These are phyloP conservation scores for Hypomecis punctinalis DNA, from an alignment of 2,888 invertebrate genomes.

Conservation along the genomic window DNA sequence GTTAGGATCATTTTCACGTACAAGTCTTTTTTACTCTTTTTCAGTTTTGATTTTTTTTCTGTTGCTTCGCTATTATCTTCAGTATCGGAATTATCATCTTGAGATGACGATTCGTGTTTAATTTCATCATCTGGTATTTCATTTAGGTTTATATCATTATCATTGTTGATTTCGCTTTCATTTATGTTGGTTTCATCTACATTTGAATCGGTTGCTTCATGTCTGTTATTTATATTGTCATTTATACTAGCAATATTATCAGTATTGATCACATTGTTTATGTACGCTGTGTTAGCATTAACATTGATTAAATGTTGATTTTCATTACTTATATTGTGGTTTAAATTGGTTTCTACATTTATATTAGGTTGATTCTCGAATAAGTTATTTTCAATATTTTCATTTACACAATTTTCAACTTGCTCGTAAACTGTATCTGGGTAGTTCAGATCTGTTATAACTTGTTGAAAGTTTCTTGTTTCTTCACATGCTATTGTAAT, in stretches of 20 bases:
- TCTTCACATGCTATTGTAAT: conserved; percentile 1
- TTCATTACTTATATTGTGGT: conserved; percentile 1
- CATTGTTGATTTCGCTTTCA: too few species aligned
- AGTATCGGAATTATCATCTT: not conserved
- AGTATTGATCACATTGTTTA: not conserved
- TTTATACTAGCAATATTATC: not conserved
- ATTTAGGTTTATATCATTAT: not conserved
- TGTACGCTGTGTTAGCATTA: not conserved
- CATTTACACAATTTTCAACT: conserved; percentile 8
- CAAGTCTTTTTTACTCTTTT: conserved; percentile 53
- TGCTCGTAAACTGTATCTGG: not conserved
- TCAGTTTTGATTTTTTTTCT: conserved; percentile 43
- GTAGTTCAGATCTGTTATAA: conserved; percentile 1
- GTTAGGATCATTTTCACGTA: conserved; percentile 58
- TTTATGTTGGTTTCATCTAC: not conserved
- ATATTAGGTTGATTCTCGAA: not conserved
- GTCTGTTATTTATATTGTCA: not conserved
- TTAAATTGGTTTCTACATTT: not conserved
- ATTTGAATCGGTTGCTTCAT: not conserved
- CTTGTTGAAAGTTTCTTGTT: conserved; percentile 1
- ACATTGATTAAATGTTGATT: conserved; percentile 9
- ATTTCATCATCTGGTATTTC: conserved; percentile 8
- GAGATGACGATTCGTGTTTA: not conserved
- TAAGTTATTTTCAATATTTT: conserved; percentile 15
- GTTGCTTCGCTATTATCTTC: conserved; percentile 21